phyloP scores from a whole-genome alignment of 2,797 vertebrate species.

The Bradypodion ventrale region DNA sequence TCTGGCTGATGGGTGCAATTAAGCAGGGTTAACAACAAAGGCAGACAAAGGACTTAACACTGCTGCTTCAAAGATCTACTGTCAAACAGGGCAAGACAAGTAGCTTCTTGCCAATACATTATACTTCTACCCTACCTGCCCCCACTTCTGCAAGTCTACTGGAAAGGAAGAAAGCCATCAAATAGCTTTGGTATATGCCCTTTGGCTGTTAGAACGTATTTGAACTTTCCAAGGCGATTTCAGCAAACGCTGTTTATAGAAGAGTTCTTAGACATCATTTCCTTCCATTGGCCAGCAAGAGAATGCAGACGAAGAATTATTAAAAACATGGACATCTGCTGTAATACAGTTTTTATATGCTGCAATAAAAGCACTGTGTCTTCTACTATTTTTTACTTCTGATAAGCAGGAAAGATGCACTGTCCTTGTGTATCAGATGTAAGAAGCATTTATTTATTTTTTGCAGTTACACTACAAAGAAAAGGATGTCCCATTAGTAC shows the following conservation, averaged over 20 bases:
- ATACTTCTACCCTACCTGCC: not conserved
- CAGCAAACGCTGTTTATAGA: not conserved
- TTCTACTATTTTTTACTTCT: not conserved
- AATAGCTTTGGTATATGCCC: conserved; percentile 13
- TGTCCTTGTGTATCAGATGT: not conserved
- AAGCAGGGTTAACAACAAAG: not conserved
- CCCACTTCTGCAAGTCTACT: not conserved
- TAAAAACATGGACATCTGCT: not conserved
- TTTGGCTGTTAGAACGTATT: conserved; percentile 18
- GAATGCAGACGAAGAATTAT: conserved; percentile 10
- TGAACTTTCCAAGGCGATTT: conserved; percentile 27
- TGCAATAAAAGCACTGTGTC: not conserved
- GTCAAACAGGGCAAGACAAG: not conserved
- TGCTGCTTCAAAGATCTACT: not conserved
- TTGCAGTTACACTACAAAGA: accelerated
- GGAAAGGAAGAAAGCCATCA: conserved; percentile 8
- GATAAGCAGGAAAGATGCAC: not conserved
- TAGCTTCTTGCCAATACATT: not conserved
- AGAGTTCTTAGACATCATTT: not conserved
- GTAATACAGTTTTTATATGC: not conserved
- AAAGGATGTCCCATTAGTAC: not conserved
- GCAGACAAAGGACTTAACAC: not conserved
- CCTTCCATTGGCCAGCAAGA: not conserved
- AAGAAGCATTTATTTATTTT: conserved; percentile 14
- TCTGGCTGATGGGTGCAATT: not conserved